Base-by-base conservation (phyloP, 2,888 invertebrate species). In the Apantesis nais region DNA sequence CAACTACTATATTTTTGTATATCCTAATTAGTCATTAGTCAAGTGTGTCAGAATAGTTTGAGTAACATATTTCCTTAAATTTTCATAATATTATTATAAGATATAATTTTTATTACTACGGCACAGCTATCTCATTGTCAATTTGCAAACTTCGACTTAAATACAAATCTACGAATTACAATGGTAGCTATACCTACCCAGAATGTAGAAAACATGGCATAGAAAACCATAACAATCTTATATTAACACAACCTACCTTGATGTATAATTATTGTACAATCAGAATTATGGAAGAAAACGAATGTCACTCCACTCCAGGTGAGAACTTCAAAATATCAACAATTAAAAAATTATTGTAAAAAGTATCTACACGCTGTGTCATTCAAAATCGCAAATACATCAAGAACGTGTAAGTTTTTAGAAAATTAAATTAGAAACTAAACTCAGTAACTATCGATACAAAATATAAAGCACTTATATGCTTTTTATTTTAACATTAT, bases 181-280 rank as follows among this genome's bases (percentile, higher is more conserved):
- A 62, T 39, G 22, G 25, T 62, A 62, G 7, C 9, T 48, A 48
- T 29, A 62, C 19, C 29, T 9, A 41, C n/a, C 16, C 9, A 41
- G 25, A 29, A 63, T 29, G 41, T 41, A 31, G n/a, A 39, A 39
- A 25, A 64, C 44, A 64, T 39, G 19, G 22, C 19, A 48, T 63
- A 62, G 12, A 48, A 64, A 64, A 48, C 22, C 48, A 39, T 62
- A 62, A 52, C 34, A 55, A n/a, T 65, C 34, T 34, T 37, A 34
- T 65, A 29, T 9, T 16, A 29, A 58, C 29, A 25, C 7, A 63
- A 37, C 16, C 8, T 34, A 55, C n/a, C 37, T 22, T 55, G 37
- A n/a, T n/a, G 52, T 55, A 25, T 66, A 66, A 65, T 34, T 12
- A 58, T 48, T 64, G 31, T 52, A 65, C 65, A 65, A 52, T 66